These are phyloP conservation scores for Sarcophilus harrisii DNA, from an alignment of 2,797 vertebrate genomes.

Conservation along the genomic window DNA sequence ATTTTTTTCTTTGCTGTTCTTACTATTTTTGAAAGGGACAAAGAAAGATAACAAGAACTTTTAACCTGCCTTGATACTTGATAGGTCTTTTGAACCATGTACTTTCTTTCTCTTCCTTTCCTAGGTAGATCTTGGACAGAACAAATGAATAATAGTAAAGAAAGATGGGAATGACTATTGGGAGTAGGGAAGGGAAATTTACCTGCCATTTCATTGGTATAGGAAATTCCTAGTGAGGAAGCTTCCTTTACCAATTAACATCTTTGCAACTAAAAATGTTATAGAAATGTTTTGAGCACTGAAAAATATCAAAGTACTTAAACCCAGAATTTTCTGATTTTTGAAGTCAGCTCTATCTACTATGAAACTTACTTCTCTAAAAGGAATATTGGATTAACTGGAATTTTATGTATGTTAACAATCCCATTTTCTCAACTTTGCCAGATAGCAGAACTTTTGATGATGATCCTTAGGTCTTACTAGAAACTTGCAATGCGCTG, in stretches of 20 bases:
- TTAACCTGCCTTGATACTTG: not conserved
- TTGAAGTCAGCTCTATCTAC: not conserved
- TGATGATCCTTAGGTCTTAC: not conserved
- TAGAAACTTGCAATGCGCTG: not conserved
- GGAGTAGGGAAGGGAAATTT: not conserved
- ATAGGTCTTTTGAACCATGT: too few relatives aligned
- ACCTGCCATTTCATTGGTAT: not conserved
- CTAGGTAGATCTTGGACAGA: not conserved
- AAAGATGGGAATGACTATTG: not conserved
- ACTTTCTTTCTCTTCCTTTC: not conserved
- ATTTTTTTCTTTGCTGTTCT: not conserved
- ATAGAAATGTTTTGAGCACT: too few relatives aligned
- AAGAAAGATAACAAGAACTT: too few relatives aligned
- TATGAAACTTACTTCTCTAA: not conserved
- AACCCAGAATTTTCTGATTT: not conserved
- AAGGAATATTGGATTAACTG: not conserved
- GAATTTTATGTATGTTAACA: not conserved
- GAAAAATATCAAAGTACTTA: not conserved
- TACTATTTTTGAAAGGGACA: too few relatives aligned
- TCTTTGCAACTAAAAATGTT: not conserved
- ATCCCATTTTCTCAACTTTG: not conserved
- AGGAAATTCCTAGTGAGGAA: not conserved
- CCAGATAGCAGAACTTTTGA: not conserved
- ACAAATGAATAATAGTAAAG: not conserved
- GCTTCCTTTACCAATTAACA: not conserved